Conservation (phyloP, 2,797 vertebrate genomes). For the Coluber constrictor region DNA sequence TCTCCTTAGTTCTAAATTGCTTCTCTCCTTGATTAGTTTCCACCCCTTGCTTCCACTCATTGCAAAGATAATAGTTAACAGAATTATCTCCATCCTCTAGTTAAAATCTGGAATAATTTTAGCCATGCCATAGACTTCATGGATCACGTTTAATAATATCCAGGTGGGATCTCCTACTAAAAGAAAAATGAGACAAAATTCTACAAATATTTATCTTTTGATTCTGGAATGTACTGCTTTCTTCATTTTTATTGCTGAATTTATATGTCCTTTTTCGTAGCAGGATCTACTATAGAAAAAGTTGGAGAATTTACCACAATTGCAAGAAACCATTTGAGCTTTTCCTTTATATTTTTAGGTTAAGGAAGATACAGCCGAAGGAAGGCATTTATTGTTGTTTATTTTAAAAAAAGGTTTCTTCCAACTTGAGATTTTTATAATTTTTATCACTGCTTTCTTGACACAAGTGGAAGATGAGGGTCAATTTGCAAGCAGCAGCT, state of each 20-base stretch:
- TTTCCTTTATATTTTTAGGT: background rate
- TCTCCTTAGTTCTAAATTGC: too few relatives aligned
- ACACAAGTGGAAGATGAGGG: slow-evolving; percentile 24
- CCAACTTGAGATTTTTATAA: slow-evolving; percentile 1
- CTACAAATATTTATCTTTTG: background rate
- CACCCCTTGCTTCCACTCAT: too few relatives aligned
- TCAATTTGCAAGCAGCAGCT: slow-evolving; percentile 15
- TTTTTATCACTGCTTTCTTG: background rate
- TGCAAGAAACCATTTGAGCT: background rate
- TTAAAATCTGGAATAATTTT: background rate
- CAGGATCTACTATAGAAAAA: background rate
- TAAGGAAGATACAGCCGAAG: too few relatives aligned
- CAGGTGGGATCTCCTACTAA: background rate
- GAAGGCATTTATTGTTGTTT: background rate
- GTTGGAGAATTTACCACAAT: slow-evolving; percentile 11
- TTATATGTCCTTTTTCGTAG: background rate
- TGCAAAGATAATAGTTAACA: background rate
- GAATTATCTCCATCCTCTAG: background rate
- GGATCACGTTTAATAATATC: background rate
- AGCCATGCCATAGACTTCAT: background rate
- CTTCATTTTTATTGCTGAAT: background rate
- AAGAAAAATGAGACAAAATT: background rate
- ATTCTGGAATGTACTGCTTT: background rate
- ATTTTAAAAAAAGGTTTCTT: background rate
- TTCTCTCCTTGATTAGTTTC: too few relatives aligned